These are phyloP conservation scores for Seriola rivoliana DNA, from an alignment of 2,113 vertebrate species.

Conservation along the genomic window DNA sequence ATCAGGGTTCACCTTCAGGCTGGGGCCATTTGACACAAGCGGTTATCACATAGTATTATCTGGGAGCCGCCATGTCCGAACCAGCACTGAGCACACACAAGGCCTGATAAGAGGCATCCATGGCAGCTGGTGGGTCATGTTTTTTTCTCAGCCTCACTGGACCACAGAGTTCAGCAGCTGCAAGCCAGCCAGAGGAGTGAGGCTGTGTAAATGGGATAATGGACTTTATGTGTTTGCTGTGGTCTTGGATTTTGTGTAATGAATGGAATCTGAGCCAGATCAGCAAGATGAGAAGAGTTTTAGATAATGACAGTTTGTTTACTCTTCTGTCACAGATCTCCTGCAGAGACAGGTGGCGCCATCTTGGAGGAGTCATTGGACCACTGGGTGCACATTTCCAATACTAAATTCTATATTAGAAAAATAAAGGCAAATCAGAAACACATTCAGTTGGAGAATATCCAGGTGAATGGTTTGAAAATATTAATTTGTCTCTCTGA, in stretches of 20 bases:
- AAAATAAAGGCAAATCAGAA: background rate
- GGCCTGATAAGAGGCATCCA: constrained; percentile 67
- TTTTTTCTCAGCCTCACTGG: constrained; percentile 59
- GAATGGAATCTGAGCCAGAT: constrained; percentile 25
- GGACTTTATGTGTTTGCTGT: constrained; percentile 56
- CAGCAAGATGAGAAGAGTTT: constrained; percentile 16
- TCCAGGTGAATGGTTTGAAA: background rate
- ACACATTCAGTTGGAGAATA: background rate
- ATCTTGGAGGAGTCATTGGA: constrained; percentile 18
- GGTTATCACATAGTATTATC: constrained; percentile 69
- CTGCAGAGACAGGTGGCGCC: background rate
- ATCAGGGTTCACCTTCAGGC: constrained; percentile 57
- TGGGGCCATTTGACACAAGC: constrained; percentile 50
- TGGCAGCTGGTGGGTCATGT: constrained; percentile 64
- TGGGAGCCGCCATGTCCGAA: constrained; percentile 60
- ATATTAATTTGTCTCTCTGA: background rate
- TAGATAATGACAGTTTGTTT: constrained; percentile 18
- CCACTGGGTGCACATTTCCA: background rate
- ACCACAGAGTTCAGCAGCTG: constrained; percentile 45
- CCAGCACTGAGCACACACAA: constrained; percentile 53
- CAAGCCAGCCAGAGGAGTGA: constrained; percentile 44
- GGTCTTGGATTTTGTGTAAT: constrained; percentile 40
- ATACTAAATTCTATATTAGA: background rate
- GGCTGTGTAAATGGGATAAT: constrained; percentile 65
- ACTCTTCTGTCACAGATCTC: background rate